Evolutionary conservation across 2,113 vertebrate genomes (phyloP).

Genomic region (Chlorodrepanis virens): DNA sequence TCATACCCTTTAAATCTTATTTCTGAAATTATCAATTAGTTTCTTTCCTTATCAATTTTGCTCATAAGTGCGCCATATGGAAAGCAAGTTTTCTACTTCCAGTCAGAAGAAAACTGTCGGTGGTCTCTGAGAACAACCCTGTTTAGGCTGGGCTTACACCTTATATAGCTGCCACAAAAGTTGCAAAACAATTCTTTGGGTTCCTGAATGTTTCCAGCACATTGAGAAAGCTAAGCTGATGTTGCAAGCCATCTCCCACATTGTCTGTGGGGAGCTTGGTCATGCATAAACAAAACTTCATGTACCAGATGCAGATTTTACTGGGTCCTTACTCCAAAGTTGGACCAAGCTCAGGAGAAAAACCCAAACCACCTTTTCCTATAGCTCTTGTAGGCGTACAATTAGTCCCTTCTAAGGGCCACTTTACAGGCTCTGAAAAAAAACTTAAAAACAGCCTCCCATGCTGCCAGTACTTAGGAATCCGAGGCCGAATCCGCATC

Average conservation of each 20-base stretch:
- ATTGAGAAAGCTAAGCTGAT: neutral
- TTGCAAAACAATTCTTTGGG: neutral
- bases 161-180: neutral
- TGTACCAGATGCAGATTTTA: neutral
- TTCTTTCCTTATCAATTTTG: neutral
- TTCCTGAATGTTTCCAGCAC: neutral
- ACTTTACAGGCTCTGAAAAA: neutral
- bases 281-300: neutral
- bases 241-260: neutral
- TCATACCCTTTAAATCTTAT: neutral
- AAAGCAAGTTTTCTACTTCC: neutral
- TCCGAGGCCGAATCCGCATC: neutral
- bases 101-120: neutral
- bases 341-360: neutral
- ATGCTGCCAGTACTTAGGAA: neutral
- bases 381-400: neutral
- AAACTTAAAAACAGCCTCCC: neutral
- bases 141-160: neutral
- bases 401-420: neutral
- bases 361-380: neutral
- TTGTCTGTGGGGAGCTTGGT: neutral
- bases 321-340: neutral
- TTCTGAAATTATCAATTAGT: neutral
- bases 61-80: rapidly evolving
- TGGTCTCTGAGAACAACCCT: neutral